Conservation (phyloP, 2,888 invertebrate genomes). For the Drosophila conformis region DNA sequence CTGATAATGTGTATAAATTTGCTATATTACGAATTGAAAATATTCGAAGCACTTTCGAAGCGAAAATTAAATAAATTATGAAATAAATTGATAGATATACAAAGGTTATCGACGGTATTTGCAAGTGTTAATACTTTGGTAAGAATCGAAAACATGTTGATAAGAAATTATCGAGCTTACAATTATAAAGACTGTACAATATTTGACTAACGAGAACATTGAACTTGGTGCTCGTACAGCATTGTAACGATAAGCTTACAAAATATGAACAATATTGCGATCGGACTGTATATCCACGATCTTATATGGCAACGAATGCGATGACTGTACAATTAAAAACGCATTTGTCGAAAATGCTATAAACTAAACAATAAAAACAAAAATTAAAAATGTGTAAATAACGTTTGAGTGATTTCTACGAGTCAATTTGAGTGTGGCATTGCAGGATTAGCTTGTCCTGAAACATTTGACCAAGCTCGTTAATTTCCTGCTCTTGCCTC, state of each 20-base stretch:
- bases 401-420: slow-evolving; percentile 9
- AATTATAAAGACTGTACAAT: slow-evolving; percentile 41
- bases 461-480: slow-evolving; percentile 43
- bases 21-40: background rate
- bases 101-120: slow-evolving; percentile 20
- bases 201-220: slow-evolving; percentile 43
- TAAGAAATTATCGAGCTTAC: slow-evolving; percentile 17
- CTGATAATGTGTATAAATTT: background rate
- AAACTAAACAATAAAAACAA: slow-evolving; percentile 25
- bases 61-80: slow-evolving; percentile 33
- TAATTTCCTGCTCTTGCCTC: slow-evolving; percentile 49
- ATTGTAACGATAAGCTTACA: slow-evolving; percentile 9
- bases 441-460: slow-evolving; percentile 35
- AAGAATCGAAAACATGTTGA: slow-evolving; percentile 22
- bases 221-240: slow-evolving; percentile 12
- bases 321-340: slow-evolving; percentile 22
- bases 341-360: slow-evolving; percentile 57
- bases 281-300: slow-evolving; percentile 18
- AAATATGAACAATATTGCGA: slow-evolving; percentile 9
- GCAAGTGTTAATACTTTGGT: background rate
- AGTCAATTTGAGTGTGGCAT: slow-evolving; percentile 1
- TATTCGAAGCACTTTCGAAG: slow-evolving; percentile 5
- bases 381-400: background rate
- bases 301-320: slow-evolving; percentile 15
- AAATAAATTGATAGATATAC: slow-evolving; percentile 1